Evolutionary conservation across 2,888 invertebrate genomes (phyloP).

Genomic region (Epirrita christyi): DNA sequence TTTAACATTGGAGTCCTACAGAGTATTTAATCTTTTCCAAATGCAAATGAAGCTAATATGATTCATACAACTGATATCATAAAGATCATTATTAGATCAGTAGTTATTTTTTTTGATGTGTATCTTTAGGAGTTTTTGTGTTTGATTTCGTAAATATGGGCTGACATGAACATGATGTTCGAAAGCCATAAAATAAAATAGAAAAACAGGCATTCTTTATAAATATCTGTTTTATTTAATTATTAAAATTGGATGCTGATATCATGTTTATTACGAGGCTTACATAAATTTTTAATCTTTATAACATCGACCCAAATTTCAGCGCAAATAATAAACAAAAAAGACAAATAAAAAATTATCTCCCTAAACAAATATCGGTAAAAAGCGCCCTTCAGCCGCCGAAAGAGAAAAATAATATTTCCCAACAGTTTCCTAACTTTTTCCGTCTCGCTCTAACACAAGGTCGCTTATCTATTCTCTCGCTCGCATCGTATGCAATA

Average conservation of each 20-base stretch:
- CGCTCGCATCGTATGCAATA: conserved; percentile 79
- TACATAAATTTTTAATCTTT: conserved; percentile 43
- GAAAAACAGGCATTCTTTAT: too few species aligned
- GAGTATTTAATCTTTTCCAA: too few species aligned
- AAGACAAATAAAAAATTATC: conserved; percentile 43
- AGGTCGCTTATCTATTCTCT: conserved; percentile 66
- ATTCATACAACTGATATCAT: too few species aligned
- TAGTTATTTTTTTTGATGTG: too few species aligned
- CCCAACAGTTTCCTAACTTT: conserved; percentile 81
- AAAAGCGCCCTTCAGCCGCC: conserved; percentile 79
- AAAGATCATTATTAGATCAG: too few species aligned
- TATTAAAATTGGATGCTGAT: background rate
- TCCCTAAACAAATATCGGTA: conserved; percentile 65
- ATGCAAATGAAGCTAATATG: too few species aligned
- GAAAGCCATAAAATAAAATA: too few species aligned
- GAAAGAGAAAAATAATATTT: conserved; percentile 82
- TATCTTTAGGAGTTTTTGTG: too few species aligned
- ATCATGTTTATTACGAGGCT: background rate
- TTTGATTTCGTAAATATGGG: too few species aligned
- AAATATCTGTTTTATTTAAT: background rate
- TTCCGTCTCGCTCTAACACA: conserved; percentile 69
- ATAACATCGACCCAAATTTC: conserved; percentile 68
- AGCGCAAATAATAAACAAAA: conserved; percentile 61
- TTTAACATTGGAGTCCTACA: too few species aligned
- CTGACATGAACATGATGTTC: too few species aligned